Conservation (phyloP, 2,113 vertebrate species). For the Fulica atra region DNA sequence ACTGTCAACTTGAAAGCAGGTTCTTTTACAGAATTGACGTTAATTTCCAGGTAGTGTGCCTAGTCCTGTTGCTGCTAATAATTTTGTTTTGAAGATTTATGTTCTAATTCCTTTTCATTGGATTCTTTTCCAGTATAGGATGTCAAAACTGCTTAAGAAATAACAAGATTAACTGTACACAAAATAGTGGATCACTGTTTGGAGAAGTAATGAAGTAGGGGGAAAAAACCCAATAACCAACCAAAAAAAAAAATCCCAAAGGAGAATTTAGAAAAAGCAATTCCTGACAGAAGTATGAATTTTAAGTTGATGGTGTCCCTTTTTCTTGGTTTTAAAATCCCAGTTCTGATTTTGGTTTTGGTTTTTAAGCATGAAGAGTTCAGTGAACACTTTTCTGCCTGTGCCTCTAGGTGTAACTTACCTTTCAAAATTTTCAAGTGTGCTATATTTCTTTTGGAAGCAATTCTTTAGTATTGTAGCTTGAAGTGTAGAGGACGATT, state of each 20-base stretch:
- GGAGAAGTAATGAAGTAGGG: not conserved
- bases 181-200: not conserved
- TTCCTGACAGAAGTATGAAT: not conserved
- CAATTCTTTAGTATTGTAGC: slow-evolving; percentile 29
- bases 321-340: slow-evolving; percentile 45
- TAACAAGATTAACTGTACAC: not conserved
- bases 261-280: not conserved
- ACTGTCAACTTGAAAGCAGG: slow-evolving; percentile 54
- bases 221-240: not conserved
- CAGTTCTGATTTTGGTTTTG: not conserved
- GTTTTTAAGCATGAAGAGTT: slow-evolving; percentile 6
- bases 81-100: not conserved
- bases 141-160: not conserved
- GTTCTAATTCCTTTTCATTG: not conserved
- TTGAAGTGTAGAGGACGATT: slow-evolving; percentile 30
- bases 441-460: slow-evolving; percentile 44
- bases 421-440: not conserved
- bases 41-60: not conserved
- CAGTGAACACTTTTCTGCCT: slow-evolving; percentile 49
- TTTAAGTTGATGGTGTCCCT: slow-evolving; percentile 65
- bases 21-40: not conserved
- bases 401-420: slow-evolving; percentile 21
- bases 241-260: not conserved
- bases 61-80: not conserved
- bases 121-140: not conserved